phyloP scores from a whole-genome alignment of 2,797 vertebrate species.

The Remorina albescens region DNA sequence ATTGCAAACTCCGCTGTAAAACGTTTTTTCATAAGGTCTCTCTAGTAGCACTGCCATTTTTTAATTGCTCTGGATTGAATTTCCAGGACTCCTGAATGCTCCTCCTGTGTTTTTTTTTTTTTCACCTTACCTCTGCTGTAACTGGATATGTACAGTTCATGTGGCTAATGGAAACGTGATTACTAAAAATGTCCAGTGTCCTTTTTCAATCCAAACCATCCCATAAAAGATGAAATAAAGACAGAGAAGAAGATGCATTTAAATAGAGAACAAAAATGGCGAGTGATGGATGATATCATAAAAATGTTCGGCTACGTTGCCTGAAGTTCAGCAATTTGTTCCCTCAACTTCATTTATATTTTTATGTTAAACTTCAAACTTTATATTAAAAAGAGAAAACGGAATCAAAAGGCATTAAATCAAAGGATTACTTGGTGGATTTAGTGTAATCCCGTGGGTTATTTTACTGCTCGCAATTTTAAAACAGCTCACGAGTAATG shows the following conservation, averaged over 20 bases:
- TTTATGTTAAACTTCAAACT: slow-evolving; percentile 60
- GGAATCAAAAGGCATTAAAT: slow-evolving; percentile 75
- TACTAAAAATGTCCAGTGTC: slow-evolving; percentile 19
- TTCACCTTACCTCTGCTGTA: slow-evolving; percentile 41
- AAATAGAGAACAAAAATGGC: slow-evolving; percentile 8
- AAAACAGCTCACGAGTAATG: slow-evolving; percentile 73
- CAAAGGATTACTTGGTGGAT: slow-evolving; percentile 71
- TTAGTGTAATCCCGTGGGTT: slow-evolving; percentile 66
- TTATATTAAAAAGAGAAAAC: slow-evolving; percentile 69
- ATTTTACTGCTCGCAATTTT: slow-evolving; percentile 70
- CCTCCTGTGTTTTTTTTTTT: slow-evolving; percentile 33
- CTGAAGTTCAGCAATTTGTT: slow-evolving; percentile 50
- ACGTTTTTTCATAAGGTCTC: slow-evolving; percentile 56
- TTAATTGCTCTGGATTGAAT: slow-evolving; percentile 62
- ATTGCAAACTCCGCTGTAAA: slow-evolving; percentile 49
- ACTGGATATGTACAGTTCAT: slow-evolving; percentile 20
- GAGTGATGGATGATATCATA: slow-evolving; percentile 20
- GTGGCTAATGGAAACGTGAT: slow-evolving; percentile 2
- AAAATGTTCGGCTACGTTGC: slow-evolving; percentile 12
- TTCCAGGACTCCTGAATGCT: slow-evolving; percentile 39
- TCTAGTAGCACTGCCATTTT: slow-evolving; percentile 23
- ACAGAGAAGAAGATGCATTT: slow-evolving; percentile 4
- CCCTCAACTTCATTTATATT: slow-evolving; percentile 52
- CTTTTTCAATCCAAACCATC: slow-evolving; percentile 12
- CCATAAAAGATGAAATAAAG: slow-evolving; percentile 1